These are phyloP conservation scores for Grammomys surdaster DNA, from an alignment of 2,113 vertebrate genomes.

Conservation along the genomic window DNA sequence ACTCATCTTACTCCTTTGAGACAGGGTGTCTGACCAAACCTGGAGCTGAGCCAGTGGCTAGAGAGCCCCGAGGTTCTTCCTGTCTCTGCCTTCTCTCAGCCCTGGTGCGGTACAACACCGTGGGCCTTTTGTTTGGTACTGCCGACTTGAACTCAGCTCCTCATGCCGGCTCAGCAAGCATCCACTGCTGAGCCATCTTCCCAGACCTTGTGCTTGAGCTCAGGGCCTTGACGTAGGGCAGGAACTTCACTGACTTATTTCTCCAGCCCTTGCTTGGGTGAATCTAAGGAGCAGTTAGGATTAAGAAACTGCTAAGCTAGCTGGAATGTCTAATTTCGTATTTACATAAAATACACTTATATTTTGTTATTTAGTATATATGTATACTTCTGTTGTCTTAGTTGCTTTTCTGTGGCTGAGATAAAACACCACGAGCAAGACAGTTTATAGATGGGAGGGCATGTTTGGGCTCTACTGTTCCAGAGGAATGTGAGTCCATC, in stretches of 20 bases:
- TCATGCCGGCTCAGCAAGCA: neutral
- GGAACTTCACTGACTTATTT: neutral
- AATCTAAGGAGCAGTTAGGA: neutral
- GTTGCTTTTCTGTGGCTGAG: neutral
- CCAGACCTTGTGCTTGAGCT: too few relatives aligned
- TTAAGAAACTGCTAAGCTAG: neutral
- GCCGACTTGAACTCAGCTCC: neutral
- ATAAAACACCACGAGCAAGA: too few relatives aligned
- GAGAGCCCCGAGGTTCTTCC: neutral
- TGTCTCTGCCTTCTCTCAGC: neutral
- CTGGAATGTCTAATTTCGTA: neutral
- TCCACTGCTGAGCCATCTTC: too few relatives aligned
- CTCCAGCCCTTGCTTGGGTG: neutral
- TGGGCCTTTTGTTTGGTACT: neutral
- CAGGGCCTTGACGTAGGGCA: neutral
- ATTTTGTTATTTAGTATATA: neutral
- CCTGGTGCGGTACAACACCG: neutral
- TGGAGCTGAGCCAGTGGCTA: neutral
- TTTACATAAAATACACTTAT: neutral
- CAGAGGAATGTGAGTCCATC: neutral
- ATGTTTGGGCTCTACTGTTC: neutral
- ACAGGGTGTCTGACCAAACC: neutral
- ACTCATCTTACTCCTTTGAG: neutral
- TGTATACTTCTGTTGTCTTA: neutral
- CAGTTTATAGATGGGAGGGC: neutral